Conservation (phyloP, 2,113 vertebrate genomes). For the Monarcha castaneiventris region DNA sequence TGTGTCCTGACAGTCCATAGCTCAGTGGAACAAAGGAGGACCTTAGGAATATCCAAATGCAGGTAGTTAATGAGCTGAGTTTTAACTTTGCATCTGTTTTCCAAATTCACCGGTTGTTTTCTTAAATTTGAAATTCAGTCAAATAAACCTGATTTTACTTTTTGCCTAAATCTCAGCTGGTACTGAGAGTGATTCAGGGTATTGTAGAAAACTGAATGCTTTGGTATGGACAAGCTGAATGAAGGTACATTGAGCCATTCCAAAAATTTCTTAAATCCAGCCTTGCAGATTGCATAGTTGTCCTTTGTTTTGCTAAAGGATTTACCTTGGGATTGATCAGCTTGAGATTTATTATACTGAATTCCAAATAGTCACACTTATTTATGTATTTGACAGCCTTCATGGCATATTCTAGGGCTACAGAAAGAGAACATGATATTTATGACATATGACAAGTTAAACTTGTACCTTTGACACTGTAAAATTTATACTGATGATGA, state of each 20-base stretch:
- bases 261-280: neutral
- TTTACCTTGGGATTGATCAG: neutral
- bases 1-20: neutral
- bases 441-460: neutral
- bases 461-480: neutral
- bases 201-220: neutral
- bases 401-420: rapidly evolving
- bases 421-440: neutral
- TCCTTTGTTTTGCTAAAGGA: neutral
- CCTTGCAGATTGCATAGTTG: neutral
- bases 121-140: neutral
- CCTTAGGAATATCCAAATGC: neutral
- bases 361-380: neutral
- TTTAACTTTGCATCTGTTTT: neutral
- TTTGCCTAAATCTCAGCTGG: neutral
- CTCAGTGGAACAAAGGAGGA: neutral
- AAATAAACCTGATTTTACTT: neutral
- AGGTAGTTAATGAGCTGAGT: neutral
- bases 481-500: neutral
- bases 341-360: neutral
- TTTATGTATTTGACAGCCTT: neutral
- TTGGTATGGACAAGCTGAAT: neutral
- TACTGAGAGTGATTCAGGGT: neutral
- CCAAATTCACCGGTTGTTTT: neutral
- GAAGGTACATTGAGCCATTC: neutral